Evolutionary conservation across 1,140 invertebrate species (phyloP).

Genomic region (Calliphora vicina): DNA sequence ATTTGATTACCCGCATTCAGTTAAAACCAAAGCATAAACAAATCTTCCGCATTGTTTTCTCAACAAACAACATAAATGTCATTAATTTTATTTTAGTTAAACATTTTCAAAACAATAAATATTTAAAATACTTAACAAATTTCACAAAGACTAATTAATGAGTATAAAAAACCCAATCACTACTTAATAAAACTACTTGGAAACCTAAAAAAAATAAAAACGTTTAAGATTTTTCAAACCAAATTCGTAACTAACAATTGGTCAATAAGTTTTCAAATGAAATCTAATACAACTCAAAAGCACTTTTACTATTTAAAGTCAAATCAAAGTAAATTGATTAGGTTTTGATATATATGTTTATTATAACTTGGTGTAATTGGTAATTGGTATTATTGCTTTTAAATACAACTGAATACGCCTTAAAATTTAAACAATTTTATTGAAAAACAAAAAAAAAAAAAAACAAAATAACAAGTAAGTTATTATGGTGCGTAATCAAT

Average conservation of each 20-base stretch:
- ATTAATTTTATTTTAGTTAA: neutral
- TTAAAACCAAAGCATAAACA: neutral
- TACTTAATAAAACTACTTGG: neutral
- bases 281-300: neutral
- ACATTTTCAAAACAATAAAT: neutral
- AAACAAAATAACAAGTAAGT: neutral
- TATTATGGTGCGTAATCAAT: neutral
- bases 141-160: neutral
- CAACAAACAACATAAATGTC: neutral
- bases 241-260: neutral
- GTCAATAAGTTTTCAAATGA: neutral
- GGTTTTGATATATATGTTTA: neutral
- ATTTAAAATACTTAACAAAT: neutral
- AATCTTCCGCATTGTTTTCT: neutral
- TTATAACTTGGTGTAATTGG: neutral
- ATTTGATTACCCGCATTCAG: neutral
- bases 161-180: no score
- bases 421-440: constrained; percentile 1
- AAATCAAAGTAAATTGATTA: neutral
- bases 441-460: neutral
- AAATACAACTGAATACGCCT: neutral
- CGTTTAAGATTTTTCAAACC: neutral
- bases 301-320: neutral
- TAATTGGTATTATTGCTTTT: neutral
- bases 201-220: neutral